Evolutionary conservation across 1,140 invertebrate species (phyloP).

Genomic region (Cryptotermes secundus): DNA sequence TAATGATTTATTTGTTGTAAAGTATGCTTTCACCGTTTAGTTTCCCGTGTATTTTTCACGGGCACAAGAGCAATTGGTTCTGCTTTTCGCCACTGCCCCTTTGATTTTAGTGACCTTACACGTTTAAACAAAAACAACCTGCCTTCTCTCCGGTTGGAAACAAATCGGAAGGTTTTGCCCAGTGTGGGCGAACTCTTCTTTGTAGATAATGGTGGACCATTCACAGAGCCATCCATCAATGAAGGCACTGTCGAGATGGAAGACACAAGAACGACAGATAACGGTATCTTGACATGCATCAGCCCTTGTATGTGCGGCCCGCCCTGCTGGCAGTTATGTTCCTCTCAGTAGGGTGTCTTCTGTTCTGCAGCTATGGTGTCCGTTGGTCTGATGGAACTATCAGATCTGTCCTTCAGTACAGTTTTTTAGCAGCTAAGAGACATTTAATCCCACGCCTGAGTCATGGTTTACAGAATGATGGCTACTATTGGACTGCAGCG

Average conservation of each 20-base stretch:
- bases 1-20: no score
- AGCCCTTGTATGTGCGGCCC: background rate
- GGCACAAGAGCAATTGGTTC: no score
- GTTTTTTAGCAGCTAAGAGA: background rate
- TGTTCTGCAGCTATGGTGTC: background rate
- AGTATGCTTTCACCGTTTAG: no score
- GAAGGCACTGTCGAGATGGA: slow-evolving; percentile 2
- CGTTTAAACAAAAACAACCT: no score
- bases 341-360: background rate
- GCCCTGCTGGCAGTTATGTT: background rate
- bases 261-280: slow-evolving; percentile 5
- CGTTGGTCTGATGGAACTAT: background rate
- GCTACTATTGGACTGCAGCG: background rate
- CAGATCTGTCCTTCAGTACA: background rate
- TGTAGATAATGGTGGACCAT: background rate
- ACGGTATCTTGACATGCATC: slow-evolving; percentile 22
- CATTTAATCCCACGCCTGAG: background rate
- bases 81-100: no score
- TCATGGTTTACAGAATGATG: background rate
- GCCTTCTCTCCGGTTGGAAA: background rate
- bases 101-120: no score
- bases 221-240: background rate
- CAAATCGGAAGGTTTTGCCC: background rate
- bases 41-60: no score
- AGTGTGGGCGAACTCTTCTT: background rate